Conservation (phyloP, 2,888 invertebrate species). For the Scaptomyza flava region DNA sequence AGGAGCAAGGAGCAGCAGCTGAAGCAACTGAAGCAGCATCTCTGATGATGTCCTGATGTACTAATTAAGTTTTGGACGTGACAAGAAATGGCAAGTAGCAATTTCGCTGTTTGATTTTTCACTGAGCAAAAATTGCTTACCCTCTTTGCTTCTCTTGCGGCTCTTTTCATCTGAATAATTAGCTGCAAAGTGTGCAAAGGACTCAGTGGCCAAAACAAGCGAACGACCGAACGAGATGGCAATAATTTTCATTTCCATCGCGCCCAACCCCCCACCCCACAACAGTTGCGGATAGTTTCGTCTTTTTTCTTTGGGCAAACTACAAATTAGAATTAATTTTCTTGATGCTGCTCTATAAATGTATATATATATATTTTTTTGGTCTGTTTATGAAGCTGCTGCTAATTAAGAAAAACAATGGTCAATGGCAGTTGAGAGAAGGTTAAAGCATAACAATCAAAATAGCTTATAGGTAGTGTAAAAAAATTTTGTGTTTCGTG, state of each 20-base stretch:
- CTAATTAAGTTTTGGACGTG: conserved; percentile 80
- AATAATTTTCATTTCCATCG: background rate
- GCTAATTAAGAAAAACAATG: conserved; percentile 42
- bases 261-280: background rate
- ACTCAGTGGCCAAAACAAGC: conserved; percentile 43
- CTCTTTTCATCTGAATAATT: conserved; percentile 76
- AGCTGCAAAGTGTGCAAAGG: conserved; percentile 75
- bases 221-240: background rate
- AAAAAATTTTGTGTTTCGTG: no score
- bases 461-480: no score
- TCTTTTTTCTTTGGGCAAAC: conserved; percentile 42
- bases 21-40: conserved; percentile 31
- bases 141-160: conserved; percentile 3
- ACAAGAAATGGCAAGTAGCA: conserved; percentile 78
- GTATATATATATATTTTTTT: conserved; percentile 2
- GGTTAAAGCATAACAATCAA: background rate
- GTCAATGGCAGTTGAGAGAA: background rate
- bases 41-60: conserved; percentile 78
- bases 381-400: conserved; percentile 36
- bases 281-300: conserved; percentile 62
- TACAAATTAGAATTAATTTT: conserved; percentile 78
- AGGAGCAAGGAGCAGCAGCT: conserved; percentile 3
- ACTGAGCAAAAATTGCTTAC: conserved; percentile 41
- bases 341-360: conserved; percentile 43
- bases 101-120: conserved; percentile 79